Evolutionary conservation across 1,140 invertebrate species (phyloP).

Genomic region (Conopomorpha cramerella): DNA sequence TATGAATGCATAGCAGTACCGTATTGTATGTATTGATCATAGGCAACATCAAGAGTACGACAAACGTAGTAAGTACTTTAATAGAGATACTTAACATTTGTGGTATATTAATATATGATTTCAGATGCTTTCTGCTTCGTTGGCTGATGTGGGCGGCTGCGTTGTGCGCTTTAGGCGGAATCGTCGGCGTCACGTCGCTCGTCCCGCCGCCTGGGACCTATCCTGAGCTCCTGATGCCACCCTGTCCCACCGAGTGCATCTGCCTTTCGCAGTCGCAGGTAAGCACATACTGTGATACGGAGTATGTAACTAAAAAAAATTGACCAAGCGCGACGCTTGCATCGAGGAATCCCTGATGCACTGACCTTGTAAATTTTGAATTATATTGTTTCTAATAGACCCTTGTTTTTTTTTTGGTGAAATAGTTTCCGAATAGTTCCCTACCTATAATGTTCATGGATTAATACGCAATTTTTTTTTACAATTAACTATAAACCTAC

Average conservation of each 20-base stretch:
- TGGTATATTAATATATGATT: too few relatives aligned
- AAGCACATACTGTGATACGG: constrained; percentile 16
- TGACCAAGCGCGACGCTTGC: not conserved
- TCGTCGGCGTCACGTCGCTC: constrained; percentile 66
- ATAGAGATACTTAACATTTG: too few relatives aligned
- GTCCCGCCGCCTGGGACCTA: constrained; percentile 67
- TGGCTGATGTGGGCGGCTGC: constrained; percentile 22
- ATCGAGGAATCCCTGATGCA: not conserved
- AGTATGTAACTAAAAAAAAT: not conserved
- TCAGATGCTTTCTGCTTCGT: constrained; percentile 34
- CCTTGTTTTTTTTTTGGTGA: too few relatives aligned
- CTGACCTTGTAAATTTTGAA: constrained; percentile 7
- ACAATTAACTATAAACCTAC: too few relatives aligned
- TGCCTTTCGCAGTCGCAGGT: constrained; percentile 83
- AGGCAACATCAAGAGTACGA: too few relatives aligned
- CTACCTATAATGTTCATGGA: too few relatives aligned
- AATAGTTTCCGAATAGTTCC: too few relatives aligned
- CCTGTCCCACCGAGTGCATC: constrained; percentile 77
- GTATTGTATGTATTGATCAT: too few relatives aligned
- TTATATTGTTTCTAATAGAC: constrained; percentile 3
- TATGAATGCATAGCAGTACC: too few relatives aligned
- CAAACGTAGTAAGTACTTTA: too few relatives aligned
- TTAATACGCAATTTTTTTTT: too few relatives aligned
- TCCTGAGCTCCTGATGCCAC: constrained; percentile 45
- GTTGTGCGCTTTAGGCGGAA: constrained; percentile 24